These are phyloP conservation scores for Drosophila rufa DNA, from an alignment of 1,140 invertebrate species.

Conservation along the genomic window DNA sequence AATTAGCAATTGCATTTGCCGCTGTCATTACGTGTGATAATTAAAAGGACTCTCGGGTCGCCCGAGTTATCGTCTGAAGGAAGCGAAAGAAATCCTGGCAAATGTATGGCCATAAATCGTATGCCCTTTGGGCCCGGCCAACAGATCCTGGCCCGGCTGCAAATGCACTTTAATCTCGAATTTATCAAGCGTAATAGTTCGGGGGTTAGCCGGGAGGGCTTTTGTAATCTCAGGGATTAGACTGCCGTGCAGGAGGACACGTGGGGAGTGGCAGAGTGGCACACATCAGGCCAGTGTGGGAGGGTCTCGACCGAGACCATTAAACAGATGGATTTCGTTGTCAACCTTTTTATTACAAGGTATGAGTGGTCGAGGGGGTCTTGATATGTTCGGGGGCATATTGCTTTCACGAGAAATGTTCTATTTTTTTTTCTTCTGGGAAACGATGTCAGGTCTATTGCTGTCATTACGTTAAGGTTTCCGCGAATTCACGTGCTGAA, in stretches of 20 bases:
- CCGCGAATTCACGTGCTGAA: background rate
- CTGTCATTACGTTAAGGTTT: background rate
- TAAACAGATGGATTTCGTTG: slow-evolving; percentile 83
- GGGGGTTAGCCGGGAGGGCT: slow-evolving; percentile 48
- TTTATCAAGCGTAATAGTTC: slow-evolving; percentile 83
- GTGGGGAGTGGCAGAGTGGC: slow-evolving; percentile 7
- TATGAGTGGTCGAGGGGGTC: slow-evolving; percentile 11
- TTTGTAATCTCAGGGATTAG: slow-evolving; percentile 79
- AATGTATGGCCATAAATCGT: slow-evolving; percentile 81
- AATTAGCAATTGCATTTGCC: slow-evolving; percentile 83
- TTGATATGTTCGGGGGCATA: slow-evolving; percentile 1
- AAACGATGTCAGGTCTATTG: background rate
- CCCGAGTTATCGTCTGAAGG: slow-evolving; percentile 20
- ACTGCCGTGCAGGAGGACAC: slow-evolving; percentile 30
- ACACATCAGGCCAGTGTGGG: slow-evolving; percentile 10
- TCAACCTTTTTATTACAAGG: slow-evolving; percentile 60
- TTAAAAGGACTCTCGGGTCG: slow-evolving; percentile 69
- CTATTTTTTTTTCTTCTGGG: background rate
- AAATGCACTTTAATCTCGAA: slow-evolving; percentile 84
- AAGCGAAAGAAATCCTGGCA: slow-evolving; percentile 63
- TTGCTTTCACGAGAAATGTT: slow-evolving; percentile 3
- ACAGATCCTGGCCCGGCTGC: slow-evolving; percentile 60
- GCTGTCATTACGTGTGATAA: slow-evolving; percentile 84
- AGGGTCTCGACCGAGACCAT: slow-evolving; percentile 48
- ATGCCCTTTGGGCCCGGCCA: slow-evolving; percentile 53